phyloP scores from a whole-genome alignment of 2,113 vertebrate species.

The Crotalus helleri region DNA sequence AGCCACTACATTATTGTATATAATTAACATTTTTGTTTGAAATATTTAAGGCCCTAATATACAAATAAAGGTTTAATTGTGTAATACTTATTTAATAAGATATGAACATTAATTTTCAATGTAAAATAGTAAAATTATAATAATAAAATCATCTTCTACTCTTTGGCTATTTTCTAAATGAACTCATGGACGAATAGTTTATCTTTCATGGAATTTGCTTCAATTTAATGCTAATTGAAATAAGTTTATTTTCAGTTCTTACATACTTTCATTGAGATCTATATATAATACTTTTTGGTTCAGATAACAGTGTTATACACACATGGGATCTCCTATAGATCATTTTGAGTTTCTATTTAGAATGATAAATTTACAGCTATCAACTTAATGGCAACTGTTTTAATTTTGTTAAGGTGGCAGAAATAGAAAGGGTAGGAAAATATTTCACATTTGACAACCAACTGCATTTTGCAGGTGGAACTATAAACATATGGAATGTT shows the following conservation, averaged over 20 bases:
- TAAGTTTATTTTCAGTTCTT: background rate
- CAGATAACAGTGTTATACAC: background rate
- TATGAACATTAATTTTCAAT: background rate
- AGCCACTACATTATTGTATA: background rate
- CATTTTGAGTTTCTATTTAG: background rate
- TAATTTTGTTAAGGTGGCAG: background rate
- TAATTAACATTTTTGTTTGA: background rate
- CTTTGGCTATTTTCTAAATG: slow-evolving; percentile 5
- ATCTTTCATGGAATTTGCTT: background rate
- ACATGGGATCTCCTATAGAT: background rate
- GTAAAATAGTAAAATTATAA: background rate
- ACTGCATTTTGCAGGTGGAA: background rate
- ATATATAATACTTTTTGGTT: background rate
- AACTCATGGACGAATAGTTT: background rate
- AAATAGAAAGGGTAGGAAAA: background rate
- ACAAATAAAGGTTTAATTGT: background rate
- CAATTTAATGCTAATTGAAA: background rate
- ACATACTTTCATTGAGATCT: background rate
- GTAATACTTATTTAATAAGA: background rate
- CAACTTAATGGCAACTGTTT: background rate
- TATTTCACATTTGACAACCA: background rate
- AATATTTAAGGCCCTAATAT: background rate
- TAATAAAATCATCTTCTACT: background rate
- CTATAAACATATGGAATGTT: background rate
- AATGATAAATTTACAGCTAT: background rate